Percentiles rank a stretch among this genome's conserved stretches.
Conservation (phyloP, 2,113 vertebrate genomes). For the Dermatemys mawii region DNA sequence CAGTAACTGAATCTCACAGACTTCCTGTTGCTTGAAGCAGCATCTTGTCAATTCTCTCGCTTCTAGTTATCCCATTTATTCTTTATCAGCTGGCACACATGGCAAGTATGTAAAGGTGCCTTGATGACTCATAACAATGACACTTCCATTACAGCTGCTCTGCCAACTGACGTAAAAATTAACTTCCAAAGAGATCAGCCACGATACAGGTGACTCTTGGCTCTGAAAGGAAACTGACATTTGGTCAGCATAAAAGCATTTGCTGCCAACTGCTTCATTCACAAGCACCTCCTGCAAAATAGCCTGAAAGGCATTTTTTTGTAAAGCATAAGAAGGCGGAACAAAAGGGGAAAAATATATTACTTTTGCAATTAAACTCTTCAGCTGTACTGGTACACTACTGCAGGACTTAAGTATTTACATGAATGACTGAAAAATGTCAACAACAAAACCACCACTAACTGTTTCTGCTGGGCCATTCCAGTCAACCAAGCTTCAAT, state of each 20-base stretch:
- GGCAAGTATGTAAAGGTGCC: not conserved
- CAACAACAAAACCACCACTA: not conserved
- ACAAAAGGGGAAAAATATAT: not conserved
- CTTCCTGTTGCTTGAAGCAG: not conserved
- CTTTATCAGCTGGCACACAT: not conserved
- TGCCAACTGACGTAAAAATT: slow-evolving; percentile 29
- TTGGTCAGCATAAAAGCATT: not conserved
- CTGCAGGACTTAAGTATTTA: not conserved
- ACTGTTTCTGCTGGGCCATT: not conserved
- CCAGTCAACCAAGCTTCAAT: not conserved
- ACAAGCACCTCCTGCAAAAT: not conserved
- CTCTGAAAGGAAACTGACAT: not conserved
- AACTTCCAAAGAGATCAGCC: slow-evolving; percentile 8
- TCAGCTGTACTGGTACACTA: not conserved
- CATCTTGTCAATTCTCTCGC: not conserved
- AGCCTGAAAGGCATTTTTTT: not conserved
- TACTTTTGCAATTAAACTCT: not conserved
- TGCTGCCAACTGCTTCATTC: not conserved
- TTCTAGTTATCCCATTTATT: not conserved
- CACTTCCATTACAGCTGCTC: not conserved
- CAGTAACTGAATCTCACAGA: not conserved
- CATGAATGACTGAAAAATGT: not conserved
- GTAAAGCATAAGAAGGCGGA: not conserved
- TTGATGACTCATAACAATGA: slow-evolving; percentile 1
- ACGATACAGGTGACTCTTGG: slow-evolving; percentile 34